Base-by-base conservation (phyloP, 37 sponge, comb jelly and placozoan genomes). In the Spongilla lacustris region DNA sequence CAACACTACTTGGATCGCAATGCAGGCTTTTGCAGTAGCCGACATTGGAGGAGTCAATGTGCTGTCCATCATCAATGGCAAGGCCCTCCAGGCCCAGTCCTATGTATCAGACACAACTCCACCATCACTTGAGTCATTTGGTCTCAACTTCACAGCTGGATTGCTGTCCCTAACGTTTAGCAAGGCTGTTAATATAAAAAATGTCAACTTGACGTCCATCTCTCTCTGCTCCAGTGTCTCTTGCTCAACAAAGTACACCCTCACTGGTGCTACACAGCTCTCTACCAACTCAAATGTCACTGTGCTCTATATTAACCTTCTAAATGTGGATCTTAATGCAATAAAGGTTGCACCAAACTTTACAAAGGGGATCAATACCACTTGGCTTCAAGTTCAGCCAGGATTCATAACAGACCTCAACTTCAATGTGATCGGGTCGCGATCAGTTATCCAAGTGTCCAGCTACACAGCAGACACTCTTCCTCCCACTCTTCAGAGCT, bases 21-120 rank as follows among this genome's bases (percentile, higher is more conserved):
- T 97, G 91, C 97, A 90, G 37, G 97, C 97, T 0, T 93, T 76
- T 94, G 97, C 93, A 41, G 92, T 97, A 81, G 97, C 94, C 82
- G 97, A 94, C 58, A 79, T 97, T n/a, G 71, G 89, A 37, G 89
- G 91, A 19, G 75, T 80, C 2, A 95, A 94, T 94, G 93, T 97
- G 10, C 82, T 97, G 25, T 95, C 97, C 36, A 88, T 97, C 19
- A 97, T 95, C 66, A 91, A 97, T 89, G 97, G 97, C 0, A 97
- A 97, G 29, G 97, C 91, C 2, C 67, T 83, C 25, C 83, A 84
- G 80, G 95, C 89, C 28, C 29, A 67, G 12, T 46, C 50, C 31
- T 97, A 93, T 78, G 71, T 86, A 26, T 84, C 91, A 29, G 97
- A 97, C 41, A 76, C 23, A 17, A 77, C 88, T 34, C 78, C 95